Conservation (phyloP, 2,888 invertebrate species). For the Prenolepis imparis region DNA sequence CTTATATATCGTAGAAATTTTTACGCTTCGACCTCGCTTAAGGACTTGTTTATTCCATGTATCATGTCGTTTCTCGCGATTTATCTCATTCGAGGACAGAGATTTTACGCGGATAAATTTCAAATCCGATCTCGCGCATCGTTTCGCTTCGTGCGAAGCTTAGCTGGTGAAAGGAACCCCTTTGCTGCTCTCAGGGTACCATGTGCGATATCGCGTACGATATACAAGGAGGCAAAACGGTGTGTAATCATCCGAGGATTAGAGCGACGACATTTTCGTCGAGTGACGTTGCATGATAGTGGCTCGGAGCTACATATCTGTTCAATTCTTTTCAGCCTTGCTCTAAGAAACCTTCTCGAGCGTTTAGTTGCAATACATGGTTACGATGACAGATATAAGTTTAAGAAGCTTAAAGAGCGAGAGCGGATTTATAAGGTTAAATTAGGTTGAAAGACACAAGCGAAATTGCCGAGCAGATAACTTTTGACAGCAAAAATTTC, state of each 20-base stretch:
- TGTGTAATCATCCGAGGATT: conserved; percentile 81
- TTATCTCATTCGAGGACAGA: conserved; percentile 64
- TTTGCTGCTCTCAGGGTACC: conserved; percentile 72
- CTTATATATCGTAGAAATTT: neutral
- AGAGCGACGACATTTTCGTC: conserved; percentile 63
- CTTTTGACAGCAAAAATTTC: too few relatives aligned
- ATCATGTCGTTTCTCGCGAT: conserved; percentile 2
- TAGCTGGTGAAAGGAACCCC: conserved; percentile 70
- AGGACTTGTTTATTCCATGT: neutral
- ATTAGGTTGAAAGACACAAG: neutral
- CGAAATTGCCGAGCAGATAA: neutral
- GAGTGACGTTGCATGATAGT: conserved; percentile 33
- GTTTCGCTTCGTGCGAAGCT: conserved; percentile 73
- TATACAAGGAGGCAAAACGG: conserved; percentile 78
- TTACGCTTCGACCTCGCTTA: neutral
- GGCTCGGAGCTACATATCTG: conserved; percentile 1
- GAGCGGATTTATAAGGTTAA: neutral
- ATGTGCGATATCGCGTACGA: conserved; percentile 79
- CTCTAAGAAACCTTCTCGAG: neutral
- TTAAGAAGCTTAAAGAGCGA: neutral
- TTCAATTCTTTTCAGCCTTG: conserved; percentile 15
- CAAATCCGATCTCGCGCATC: conserved; percentile 84
- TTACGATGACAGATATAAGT: neutral
- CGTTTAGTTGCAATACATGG: neutral
- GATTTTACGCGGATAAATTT: conserved; percentile 85